Conservation (phyloP, 2,113 vertebrate species). For the Pelodiscus sinensis region DNA sequence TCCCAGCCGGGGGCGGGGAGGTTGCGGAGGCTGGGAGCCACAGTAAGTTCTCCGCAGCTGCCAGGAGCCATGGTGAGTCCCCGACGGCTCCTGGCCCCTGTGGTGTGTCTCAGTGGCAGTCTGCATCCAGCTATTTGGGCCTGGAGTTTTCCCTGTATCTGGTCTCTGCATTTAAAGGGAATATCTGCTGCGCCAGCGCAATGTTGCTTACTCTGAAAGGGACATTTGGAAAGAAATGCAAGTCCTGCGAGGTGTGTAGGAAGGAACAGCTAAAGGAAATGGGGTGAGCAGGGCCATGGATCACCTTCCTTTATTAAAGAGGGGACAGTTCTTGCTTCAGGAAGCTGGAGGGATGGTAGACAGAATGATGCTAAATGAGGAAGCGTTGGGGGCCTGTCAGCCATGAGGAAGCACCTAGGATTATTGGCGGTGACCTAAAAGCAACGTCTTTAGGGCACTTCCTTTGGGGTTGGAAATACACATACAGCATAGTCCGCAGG, state of each 20-base stretch:
- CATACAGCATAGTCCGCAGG: not conserved
- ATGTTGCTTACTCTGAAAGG: not conserved
- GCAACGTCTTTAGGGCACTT: not conserved
- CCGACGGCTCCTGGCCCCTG: too few species aligned
- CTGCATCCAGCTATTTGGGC: not conserved
- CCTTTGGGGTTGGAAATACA: not conserved
- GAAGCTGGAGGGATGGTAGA: not conserved
- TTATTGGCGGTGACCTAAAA: not conserved
- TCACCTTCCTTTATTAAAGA: not conserved
- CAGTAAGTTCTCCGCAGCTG: too few species aligned
- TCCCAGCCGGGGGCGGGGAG: too few species aligned
- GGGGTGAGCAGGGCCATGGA: not conserved
- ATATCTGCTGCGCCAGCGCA: not conserved
- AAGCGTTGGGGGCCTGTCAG: not conserved
- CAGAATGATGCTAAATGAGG: not conserved
- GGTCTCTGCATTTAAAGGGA: not conserved
- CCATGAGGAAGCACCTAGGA: not conserved
- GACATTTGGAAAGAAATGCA: not conserved
- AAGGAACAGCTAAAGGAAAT: not conserved
- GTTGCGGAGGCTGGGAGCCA: too few species aligned
- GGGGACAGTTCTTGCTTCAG: not conserved
- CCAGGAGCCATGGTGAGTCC: too few species aligned
- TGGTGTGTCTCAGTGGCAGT: not conserved
- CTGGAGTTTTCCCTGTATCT: too few species aligned
- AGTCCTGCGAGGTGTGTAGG: not conserved